These are phyloP conservation scores for Tamandua tetradactyla DNA, from an alignment of 2,797 vertebrate genomes.

Conservation along the genomic window DNA sequence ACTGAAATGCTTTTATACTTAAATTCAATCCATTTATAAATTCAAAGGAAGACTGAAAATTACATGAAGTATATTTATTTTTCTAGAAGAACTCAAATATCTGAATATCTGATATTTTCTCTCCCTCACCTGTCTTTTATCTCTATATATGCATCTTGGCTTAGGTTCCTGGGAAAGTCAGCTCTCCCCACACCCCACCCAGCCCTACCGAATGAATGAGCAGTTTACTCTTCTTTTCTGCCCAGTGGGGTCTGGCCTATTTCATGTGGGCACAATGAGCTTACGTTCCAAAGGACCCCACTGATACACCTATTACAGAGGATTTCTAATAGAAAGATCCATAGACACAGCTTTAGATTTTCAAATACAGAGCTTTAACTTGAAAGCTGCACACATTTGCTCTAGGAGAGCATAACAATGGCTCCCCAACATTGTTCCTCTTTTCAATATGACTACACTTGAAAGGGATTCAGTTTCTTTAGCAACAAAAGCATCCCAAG, in stretches of 20 bases:
- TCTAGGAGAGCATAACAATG: conserved; percentile 67
- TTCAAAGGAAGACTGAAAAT: background rate
- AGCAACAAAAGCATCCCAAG: conserved; percentile 64
- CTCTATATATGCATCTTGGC: background rate
- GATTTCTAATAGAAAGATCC: conserved; percentile 63
- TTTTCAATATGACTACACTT: conserved; percentile 67
- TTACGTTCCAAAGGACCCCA: conserved; percentile 54
- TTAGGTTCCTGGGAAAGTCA: background rate
- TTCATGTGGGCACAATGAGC: conserved; percentile 53
- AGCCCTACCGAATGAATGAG: conserved; percentile 20
- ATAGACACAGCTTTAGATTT: conserved; percentile 59
- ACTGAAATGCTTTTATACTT: conserved; percentile 37
- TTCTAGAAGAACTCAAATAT: conserved; percentile 8
- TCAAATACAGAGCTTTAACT: conserved; percentile 67
- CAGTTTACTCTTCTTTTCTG: conserved; percentile 47
- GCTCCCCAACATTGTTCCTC: conserved; percentile 46
- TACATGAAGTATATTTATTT: background rate
- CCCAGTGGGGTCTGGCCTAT: conserved; percentile 57
- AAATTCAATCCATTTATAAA: background rate
- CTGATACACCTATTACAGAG: conserved; percentile 31
- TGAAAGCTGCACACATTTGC: conserved; percentile 69
- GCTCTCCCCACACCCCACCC: background rate
- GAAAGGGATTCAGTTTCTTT: conserved; percentile 72
- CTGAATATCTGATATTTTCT: background rate
- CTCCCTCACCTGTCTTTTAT: background rate